These are phyloP conservation scores for Odontophorus gujanensis DNA, from an alignment of 2,113 vertebrate genomes.

Conservation along the genomic window DNA sequence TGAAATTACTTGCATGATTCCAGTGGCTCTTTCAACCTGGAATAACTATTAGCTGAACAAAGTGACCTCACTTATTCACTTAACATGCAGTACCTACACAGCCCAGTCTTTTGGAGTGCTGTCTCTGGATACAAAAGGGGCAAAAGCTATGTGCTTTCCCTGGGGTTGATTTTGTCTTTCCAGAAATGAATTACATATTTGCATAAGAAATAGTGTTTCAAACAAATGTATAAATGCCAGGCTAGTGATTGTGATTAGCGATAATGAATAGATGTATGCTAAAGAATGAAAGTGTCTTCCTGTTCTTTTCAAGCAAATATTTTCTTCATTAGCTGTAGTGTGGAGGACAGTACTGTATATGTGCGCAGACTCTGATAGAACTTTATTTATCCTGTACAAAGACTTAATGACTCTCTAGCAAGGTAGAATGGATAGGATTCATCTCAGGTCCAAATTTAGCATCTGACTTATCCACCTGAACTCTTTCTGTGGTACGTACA, in stretches of 20 bases:
- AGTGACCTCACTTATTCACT: background rate
- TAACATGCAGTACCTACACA: background rate
- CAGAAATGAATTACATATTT: background rate
- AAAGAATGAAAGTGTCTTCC: background rate
- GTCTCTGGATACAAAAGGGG: background rate
- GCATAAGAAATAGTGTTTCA: background rate
- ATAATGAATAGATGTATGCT: background rate
- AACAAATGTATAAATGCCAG: background rate
- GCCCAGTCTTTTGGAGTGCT: background rate
- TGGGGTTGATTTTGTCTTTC: conserved; percentile 19
- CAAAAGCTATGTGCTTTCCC: background rate
- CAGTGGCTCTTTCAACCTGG: background rate
- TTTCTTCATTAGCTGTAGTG: background rate
- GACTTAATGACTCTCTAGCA: background rate
- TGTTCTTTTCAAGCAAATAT: background rate
- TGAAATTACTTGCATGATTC: background rate
- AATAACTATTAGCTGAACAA: background rate
- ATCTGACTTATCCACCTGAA: background rate
- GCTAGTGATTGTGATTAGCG: background rate
- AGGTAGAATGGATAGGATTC: background rate
- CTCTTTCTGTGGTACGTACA: background rate
- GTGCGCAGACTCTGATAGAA: background rate
- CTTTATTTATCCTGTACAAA: background rate
- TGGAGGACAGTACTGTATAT: background rate
- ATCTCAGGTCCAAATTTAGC: background rate